Evolutionary conservation across 2,888 invertebrate genomes (phyloP), one percentile per base, ranked within the genome.

Genomic region (Cryptocephalus primarius): DNA sequence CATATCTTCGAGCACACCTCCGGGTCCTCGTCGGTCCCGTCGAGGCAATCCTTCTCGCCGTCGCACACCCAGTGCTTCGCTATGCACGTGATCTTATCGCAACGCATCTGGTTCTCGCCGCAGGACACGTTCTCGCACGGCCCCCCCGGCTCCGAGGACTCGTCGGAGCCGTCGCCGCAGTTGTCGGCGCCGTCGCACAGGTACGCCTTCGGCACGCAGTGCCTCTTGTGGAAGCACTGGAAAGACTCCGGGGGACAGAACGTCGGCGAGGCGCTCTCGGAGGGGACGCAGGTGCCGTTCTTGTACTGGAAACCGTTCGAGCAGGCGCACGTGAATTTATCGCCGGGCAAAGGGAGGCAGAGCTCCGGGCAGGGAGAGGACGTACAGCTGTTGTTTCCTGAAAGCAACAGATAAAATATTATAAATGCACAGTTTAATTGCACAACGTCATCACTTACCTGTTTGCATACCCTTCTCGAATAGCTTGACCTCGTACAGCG

Each of bases 181-280:
- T 90, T 85, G 44, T 74, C 73, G 54, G 80, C 78, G 1, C 83
- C 85, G 71, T 90, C 86, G 66, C 90, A 90, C 46, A 83, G 66
- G 64, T 79, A 82, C 57, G 77, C 74, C 45, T 72, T 70, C 46
- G 82, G 79, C 49, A 92, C 78, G 66, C 92, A 93, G 33, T 53
- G 56, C 36, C 53, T 56, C 8, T 55, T 56, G 1, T 60, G 55
- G 8, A 54, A 52, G 48, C 72, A 72, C 48, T 68, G 63, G 53
- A 71, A 72, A 8, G 55, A 52, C 34, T 61, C 60, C 4, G 55
- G 50, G 11, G 65, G 61, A 57, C 75, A 75, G 13, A 55, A 51
- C 31, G 56, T 49, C 2, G 55, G 54, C 0, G 54, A 55, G 34
- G 71, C 74, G 52, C 71, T 69, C 45, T 60, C 51, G 22, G 60